Conservation (phyloP, 2,113 vertebrate genomes). For the Malurus alboscapulatus region DNA sequence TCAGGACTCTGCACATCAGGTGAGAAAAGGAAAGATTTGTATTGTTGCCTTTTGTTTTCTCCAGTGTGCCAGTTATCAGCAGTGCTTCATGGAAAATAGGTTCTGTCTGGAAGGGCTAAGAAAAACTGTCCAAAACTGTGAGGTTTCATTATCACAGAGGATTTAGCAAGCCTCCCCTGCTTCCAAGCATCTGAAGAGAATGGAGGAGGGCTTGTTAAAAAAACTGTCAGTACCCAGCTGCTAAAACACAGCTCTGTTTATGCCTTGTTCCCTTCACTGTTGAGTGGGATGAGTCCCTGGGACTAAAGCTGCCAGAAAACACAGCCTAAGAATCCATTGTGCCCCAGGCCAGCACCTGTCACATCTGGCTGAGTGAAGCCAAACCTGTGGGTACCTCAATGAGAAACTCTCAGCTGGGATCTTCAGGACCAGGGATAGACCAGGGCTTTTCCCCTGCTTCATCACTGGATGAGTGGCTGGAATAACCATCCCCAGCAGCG, state of each 20-base stretch:
- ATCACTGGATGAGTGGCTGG: too few relatives aligned
- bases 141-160: neutral
- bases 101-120: neutral
- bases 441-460: neutral
- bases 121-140: neutral
- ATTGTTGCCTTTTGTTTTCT: neutral
- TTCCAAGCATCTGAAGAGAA: neutral
- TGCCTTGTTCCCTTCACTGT: neutral
- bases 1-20: neutral
- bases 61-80: neutral
- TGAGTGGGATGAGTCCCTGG: neutral
- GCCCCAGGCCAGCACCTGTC: neutral
- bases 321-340: accelerated
- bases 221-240: neutral
- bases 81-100: neutral
- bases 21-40: neutral
- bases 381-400: neutral
- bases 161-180: neutral
- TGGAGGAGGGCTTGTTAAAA: neutral
- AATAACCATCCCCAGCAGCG: accelerated
- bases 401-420: neutral
- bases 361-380: neutral
- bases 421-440: accelerated
- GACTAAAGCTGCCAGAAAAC: neutral
- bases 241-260: neutral